phyloP scores from a whole-genome alignment of 2,113 vertebrate genomes.

The Ascaphus truei region DNA sequence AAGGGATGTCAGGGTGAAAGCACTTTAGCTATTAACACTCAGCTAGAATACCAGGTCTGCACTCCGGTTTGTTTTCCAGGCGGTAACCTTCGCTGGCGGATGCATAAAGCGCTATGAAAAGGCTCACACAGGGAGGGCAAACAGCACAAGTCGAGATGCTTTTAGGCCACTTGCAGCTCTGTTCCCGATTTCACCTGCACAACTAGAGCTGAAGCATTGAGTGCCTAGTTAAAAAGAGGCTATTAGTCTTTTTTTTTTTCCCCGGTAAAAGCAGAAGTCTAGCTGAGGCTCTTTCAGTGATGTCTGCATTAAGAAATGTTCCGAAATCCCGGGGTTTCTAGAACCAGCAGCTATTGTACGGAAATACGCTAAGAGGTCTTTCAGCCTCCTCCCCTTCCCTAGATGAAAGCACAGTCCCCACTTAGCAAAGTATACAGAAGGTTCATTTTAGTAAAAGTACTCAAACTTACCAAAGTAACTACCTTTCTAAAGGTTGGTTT shows the following conservation, averaged over 20 bases:
- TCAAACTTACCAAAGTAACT: neutral
- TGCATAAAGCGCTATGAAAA: constrained; percentile 43
- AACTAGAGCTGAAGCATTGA: constrained; percentile 60
- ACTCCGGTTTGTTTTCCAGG: constrained; percentile 46
- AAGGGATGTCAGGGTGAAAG: constrained; percentile 26
- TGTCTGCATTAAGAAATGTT: constrained; percentile 65
- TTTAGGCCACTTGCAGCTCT: constrained; percentile 56
- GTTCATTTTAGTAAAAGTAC: constrained; percentile 27
- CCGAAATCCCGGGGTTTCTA: constrained; percentile 50
- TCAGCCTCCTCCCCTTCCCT: constrained; percentile 50
- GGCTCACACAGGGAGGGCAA: constrained; percentile 42
- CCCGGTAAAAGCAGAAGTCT: constrained; percentile 50
- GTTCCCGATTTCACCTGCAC: constrained; percentile 54
- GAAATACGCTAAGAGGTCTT: constrained; percentile 67
- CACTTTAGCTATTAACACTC: constrained; percentile 51
- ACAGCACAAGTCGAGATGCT: constrained; percentile 56
- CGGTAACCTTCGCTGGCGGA: constrained; percentile 36
- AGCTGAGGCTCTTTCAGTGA: constrained; percentile 48
- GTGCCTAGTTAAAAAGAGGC: constrained; percentile 65
- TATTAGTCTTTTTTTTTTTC: constrained; percentile 58
- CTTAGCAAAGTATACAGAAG: constrained; percentile 6
- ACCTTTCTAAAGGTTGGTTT: neutral
- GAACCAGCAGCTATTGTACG: constrained; percentile 68
- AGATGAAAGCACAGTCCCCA: constrained; percentile 18
- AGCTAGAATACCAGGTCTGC: constrained; percentile 45